Evolutionary conservation across 2,113 vertebrate genomes (phyloP).

Genomic region (Hippopotamus amphibius): DNA sequence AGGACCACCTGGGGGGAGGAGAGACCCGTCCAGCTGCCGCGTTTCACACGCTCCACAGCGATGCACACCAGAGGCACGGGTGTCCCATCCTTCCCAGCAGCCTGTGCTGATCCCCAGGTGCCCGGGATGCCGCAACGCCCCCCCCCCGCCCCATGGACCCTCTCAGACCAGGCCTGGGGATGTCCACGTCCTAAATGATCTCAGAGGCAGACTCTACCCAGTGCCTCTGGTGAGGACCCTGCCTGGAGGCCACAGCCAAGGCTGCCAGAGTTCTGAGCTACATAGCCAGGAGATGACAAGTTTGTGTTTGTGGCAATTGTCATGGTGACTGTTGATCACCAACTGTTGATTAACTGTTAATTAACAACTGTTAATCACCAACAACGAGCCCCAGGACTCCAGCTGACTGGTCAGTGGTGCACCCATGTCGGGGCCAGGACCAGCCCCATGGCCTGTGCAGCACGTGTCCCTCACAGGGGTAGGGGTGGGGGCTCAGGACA

Average conservation of each 20-base stretch:
- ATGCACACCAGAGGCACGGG: background rate
- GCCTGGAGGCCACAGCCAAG: background rate
- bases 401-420: background rate
- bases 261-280: background rate
- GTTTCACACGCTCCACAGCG: no score
- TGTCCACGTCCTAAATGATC: background rate
- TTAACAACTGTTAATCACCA: no score
- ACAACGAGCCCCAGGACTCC: background rate
- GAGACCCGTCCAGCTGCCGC: background rate
- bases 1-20: constrained; percentile 88
- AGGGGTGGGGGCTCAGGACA: background rate
- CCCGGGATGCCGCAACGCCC: no score
- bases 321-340: background rate
- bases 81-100: background rate
- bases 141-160: no score
- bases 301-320: background rate
- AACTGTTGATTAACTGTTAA: no score
- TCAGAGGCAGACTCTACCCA: background rate
- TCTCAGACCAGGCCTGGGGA: background rate
- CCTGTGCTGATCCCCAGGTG: background rate
- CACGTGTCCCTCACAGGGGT: background rate
- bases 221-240: background rate
- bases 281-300: no score
- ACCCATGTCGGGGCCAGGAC: background rate
- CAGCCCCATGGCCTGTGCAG: background rate